Conservation (phyloP, 2,113 vertebrate species). For the Fregata magnificens region DNA sequence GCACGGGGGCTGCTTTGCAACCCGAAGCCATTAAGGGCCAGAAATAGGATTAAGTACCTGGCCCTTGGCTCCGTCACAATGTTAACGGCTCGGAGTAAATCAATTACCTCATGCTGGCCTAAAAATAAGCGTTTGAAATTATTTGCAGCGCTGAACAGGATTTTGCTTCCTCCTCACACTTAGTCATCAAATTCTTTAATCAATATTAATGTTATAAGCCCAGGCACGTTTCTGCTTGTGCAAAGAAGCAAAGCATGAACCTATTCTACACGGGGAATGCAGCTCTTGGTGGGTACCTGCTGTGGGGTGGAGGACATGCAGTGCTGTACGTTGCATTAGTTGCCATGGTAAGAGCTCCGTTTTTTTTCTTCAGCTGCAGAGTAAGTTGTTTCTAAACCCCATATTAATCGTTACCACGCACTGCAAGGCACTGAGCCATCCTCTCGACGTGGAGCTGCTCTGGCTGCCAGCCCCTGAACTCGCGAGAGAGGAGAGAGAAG, state of each 20-base stretch:
- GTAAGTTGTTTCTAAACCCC: neutral
- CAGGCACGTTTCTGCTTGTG: neutral
- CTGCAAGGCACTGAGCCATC: neutral
- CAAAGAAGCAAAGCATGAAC: neutral
- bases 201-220: neutral
- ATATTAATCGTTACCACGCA: fast-evolving
- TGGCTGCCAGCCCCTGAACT: neutral
- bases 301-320: neutral
- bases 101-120: neutral
- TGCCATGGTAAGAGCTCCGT: neutral
- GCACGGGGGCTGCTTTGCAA: neutral
- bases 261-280: neutral
- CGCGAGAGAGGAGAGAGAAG: fast-evolving
- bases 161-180: slow-evolving; percentile 50
- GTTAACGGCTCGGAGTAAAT: neutral
- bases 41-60: neutral
- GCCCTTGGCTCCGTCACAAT: neutral
- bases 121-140: slow-evolving; percentile 32
- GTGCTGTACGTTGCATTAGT: neutral
- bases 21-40: fast-evolving
- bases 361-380: neutral
- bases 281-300: neutral
- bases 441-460: neutral
- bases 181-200: slow-evolving; percentile 14
- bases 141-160: neutral